Base-by-base conservation (phyloP, 2,113 vertebrate genomes). In the Tetraodon nigroviridis region DNA sequence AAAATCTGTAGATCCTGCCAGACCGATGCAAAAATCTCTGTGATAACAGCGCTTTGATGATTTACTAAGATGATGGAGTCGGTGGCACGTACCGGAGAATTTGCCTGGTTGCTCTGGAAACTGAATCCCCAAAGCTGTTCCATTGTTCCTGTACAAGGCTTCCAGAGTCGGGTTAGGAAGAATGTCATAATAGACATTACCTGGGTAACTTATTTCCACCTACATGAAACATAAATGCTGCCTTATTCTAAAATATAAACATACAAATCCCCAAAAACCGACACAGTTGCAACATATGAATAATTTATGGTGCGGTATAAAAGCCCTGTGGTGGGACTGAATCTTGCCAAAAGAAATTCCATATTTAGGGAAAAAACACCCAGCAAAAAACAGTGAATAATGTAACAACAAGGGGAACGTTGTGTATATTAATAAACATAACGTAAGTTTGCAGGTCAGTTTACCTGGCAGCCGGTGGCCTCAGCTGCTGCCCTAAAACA, bases 1-100 rank as follows among this genome's bases (percentile, higher is more conserved):
- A 86, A 95, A 95, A 79, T 95, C 93, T 0, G 94, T 95, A 68
- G 93, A 94, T 69, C 91, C 94, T 95, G 88, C 29, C 78, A 0
- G 64, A 67, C 58, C 19, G 61, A 58, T 45, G 76, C 0, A 62
- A 61, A 61, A 72, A 60, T 67, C 57, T 52, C 41, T 66, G 51
- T 51, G 48, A 65, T 51, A 24, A 22, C 18, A 1, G 22, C 15
- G 41, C 50, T 55, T 44, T 73, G 53, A 50, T 21, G 22, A 67
- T 51, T 54, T 18, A 48, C 8, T 54, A 18, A 52, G 21, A 52
- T 37, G 15, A 7, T 47, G 0, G 47, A 45, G 0, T 7, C 11
- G 42, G 45, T 61, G 67, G 60, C 7, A 58, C 70, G 10, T 29
- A 96, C 93, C 93, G 85, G 88, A 90, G 71, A 91, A 81, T 11